Conservation (phyloP, 1,140 invertebrate species). For the Monochamus saltuarius region DNA sequence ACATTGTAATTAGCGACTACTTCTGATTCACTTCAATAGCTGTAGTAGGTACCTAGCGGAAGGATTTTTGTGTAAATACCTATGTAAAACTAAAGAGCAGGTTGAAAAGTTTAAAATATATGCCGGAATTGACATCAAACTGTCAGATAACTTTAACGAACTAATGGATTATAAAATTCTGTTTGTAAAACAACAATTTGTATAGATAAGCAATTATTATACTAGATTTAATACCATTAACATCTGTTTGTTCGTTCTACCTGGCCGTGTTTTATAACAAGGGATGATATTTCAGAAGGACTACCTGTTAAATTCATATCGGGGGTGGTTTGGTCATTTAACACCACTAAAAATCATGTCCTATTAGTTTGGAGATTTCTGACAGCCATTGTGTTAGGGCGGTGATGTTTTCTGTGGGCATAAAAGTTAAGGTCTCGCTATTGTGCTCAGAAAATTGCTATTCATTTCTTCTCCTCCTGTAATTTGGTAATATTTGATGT, state of each 20-base stretch:
- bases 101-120: no score
- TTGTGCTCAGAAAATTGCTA: slow-evolving; percentile 12
- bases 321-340: slow-evolving; percentile 26
- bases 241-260: slow-evolving; percentile 22
- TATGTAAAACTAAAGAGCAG: no score
- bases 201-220: slow-evolving; percentile 9
- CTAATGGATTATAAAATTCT: no score
- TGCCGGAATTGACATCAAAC: no score
- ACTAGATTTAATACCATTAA: slow-evolving; percentile 1
- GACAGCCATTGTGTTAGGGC: slow-evolving; percentile 35
- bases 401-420: slow-evolving; percentile 24
- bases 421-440: slow-evolving; percentile 15
- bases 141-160: no score
- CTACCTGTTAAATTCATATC: slow-evolving; percentile 27
- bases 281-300: slow-evolving; percentile 25
- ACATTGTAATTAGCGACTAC: background rate
- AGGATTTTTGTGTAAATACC: no score
- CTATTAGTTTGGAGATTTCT: slow-evolving; percentile 27
- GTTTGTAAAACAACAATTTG: background rate
- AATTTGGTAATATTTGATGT: slow-evolving; percentile 19
- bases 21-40: no score
- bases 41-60: no score
- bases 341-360: slow-evolving; percentile 29
- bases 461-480: background rate
- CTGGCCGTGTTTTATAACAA: slow-evolving; percentile 11